These are phyloP conservation scores for Urocyon cinereoargenteus DNA, from an alignment of 2,797 vertebrate genomes.

Conservation along the genomic window DNA sequence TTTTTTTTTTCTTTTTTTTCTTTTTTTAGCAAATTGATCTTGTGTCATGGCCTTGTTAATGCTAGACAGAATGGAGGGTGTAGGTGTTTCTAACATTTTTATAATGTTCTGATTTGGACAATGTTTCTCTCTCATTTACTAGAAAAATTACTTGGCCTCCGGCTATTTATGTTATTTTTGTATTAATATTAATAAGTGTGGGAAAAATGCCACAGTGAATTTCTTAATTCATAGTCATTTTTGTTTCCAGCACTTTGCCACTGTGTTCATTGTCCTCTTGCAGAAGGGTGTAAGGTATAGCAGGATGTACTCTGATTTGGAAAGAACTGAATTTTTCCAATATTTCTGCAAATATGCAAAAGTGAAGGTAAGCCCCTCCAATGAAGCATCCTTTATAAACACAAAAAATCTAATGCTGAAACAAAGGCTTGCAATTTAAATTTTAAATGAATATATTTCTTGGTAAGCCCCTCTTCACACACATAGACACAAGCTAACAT, in stretches of 20 bases:
- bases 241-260: not conserved
- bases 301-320: not conserved
- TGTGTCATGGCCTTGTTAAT: conserved; percentile 61
- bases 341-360: not conserved
- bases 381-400: not conserved
- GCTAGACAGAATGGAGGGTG: conserved; percentile 27
- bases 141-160: conserved; percentile 21
- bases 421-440: not conserved
- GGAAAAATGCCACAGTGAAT: conserved; percentile 58
- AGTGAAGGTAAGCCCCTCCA: not conserved
- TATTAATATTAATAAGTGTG: conserved; percentile 49
- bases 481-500: not conserved
- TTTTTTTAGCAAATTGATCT: not conserved
- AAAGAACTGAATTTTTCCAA: not conserved
- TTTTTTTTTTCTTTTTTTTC: not conserved
- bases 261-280: not conserved
- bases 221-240: conserved; percentile 64
- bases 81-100: conserved; percentile 76
- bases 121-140: conserved; percentile 53
- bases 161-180: conserved; percentile 24
- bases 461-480: not conserved
- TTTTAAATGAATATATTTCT: not conserved
- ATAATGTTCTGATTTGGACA: conserved; percentile 53
- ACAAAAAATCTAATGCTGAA: conserved; percentile 27
- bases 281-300: not conserved